phyloP scores from a whole-genome alignment of 2,113 vertebrate species.

The Neodon shergylaensis region DNA sequence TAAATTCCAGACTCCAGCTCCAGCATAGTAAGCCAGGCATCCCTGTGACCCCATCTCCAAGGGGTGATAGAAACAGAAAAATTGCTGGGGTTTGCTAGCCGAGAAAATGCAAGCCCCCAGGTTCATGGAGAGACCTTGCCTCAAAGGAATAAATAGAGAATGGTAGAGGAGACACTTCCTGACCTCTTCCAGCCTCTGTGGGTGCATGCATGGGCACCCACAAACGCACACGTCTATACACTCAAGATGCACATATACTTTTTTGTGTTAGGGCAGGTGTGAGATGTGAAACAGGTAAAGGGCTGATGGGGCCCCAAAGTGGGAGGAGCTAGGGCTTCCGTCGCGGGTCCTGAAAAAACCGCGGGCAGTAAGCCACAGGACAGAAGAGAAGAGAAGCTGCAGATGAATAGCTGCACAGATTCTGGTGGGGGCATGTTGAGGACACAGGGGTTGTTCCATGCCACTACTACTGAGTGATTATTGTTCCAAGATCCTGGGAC shows the following conservation, averaged over 20 bases:
- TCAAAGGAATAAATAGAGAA: neutral
- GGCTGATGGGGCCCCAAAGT: neutral
- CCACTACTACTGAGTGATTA: neutral
- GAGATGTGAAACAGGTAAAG: neutral
- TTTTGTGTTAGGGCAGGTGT: neutral
- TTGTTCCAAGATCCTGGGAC: neutral
- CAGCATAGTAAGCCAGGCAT: too few relatives aligned
- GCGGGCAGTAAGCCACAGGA: neutral
- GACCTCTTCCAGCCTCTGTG: neutral
- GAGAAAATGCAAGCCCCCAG: neutral
- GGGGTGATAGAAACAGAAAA: neutral
- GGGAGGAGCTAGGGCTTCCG: neutral
- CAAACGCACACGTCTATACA: neutral
- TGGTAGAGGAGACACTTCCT: neutral
- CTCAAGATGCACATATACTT: neutral
- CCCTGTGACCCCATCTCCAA: neutral
- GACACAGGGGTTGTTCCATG: accelerated
- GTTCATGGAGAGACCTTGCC: neutral
- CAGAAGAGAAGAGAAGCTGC: neutral
- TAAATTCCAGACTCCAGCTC: neutral
- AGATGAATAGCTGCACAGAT: neutral
- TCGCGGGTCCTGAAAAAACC: neutral
- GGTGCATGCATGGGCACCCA: too few relatives aligned
- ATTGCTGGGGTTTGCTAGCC: neutral
- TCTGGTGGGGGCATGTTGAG: neutral